phyloP scores from a whole-genome alignment of 1,140 invertebrate genomes.

The Brachionus angularis region DNA sequence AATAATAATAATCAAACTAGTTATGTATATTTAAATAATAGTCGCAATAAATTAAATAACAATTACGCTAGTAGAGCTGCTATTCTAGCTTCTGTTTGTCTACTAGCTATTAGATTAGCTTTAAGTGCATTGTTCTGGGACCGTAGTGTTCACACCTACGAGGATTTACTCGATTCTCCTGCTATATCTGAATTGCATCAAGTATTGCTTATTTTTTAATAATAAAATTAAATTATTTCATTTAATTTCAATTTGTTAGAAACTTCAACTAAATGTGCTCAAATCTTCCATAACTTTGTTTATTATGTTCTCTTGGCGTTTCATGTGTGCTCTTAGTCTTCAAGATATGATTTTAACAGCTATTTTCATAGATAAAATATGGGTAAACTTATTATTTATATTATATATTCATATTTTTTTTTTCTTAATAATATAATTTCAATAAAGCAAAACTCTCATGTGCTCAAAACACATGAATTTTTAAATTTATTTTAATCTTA shows the following conservation, averaged over 20 bases:
- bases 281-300: constrained; percentile 3
- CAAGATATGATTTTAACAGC: constrained; percentile 27
- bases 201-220: not conserved
- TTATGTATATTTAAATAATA: too few relatives aligned
- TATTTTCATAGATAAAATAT: constrained; percentile 30
- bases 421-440: too few relatives aligned
- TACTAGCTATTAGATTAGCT: constrained; percentile 21
- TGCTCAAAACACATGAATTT: too few relatives aligned
- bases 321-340: constrained; percentile 21
- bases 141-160: constrained; percentile 10
- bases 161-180: constrained; percentile 5
- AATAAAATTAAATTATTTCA: not conserved
- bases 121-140: constrained; percentile 42
- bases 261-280: constrained; percentile 13
- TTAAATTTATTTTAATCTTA: too few relatives aligned
- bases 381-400: not conserved
- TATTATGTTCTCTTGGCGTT: constrained; percentile 21
- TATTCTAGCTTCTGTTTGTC: not conserved
- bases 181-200: not conserved
- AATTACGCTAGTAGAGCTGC: not conserved
- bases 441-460: too few relatives aligned
- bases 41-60: too few relatives aligned
- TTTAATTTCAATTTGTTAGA: not conserved
- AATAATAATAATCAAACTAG: too few relatives aligned
- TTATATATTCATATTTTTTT: too few relatives aligned